Evolutionary conservation across 2,888 invertebrate species (phyloP).

Genomic region (Spatulosminthurus flaviceps): DNA sequence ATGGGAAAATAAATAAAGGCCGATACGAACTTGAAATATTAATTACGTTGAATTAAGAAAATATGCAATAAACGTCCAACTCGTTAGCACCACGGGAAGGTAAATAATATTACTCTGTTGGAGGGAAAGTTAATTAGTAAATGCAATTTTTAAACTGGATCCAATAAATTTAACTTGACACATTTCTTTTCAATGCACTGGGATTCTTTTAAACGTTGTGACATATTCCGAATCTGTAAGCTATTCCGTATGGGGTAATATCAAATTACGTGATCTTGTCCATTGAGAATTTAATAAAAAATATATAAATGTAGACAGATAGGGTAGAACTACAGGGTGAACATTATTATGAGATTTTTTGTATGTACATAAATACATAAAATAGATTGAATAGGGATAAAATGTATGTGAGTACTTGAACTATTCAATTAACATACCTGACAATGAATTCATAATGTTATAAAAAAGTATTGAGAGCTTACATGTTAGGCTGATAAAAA

Average conservation of each 20-base stretch:
- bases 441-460: not conserved
- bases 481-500: not conserved
- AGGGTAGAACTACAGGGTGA: no score
- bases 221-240: not conserved
- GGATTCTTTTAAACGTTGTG: not conserved
- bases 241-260: not conserved
- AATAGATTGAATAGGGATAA: no score
- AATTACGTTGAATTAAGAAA: not conserved
- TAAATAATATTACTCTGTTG: not conserved
- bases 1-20: no score
- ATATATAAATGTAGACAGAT: no score
- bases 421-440: not conserved
- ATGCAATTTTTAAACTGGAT: not conserved
- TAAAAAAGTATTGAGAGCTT: not conserved
- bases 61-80: not conserved
- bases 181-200: not conserved
- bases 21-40: not conserved
- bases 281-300: no score
- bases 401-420: no score
- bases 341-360: no score
- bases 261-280: no score
- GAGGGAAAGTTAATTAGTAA: conserved; percentile 4
- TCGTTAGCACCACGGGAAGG: not conserved
- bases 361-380: no score
- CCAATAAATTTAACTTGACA: not conserved